phyloP scores from a whole-genome alignment of 2,888 invertebrate genomes.

The Sinhomidia bicolor region DNA sequence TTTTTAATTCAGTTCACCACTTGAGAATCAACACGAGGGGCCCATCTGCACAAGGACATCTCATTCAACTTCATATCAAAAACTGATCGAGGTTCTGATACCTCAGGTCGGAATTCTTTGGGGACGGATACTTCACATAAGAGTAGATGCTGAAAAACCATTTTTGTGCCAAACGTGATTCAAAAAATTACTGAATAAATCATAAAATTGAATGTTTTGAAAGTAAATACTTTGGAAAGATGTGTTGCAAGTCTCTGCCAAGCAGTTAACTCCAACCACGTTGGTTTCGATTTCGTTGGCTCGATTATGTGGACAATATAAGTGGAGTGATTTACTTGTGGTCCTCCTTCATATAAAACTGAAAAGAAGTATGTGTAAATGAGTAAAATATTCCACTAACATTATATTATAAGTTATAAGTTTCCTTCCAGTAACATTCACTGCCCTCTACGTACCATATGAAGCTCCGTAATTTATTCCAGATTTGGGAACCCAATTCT shows the following conservation, averaged over 20 bases:
- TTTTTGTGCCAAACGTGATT: too few species aligned
- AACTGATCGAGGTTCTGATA: conserved; percentile 77
- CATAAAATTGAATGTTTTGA: too few species aligned
- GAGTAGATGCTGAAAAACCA: conserved; percentile 71
- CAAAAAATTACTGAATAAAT: too few species aligned
- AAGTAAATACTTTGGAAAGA: conserved; percentile 74
- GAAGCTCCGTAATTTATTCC: conserved; percentile 76
- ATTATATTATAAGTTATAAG: too few species aligned
- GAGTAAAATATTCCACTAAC: too few species aligned
- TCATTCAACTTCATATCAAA: conserved; percentile 76
- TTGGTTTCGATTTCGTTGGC: conserved; percentile 72
- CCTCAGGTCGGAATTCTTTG: conserved; percentile 66
- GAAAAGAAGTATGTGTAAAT: conserved; percentile 1
- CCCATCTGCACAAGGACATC: conserved; percentile 74
- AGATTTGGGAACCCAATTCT: conserved; percentile 79
- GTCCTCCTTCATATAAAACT: conserved; percentile 78
- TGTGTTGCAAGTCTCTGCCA: conserved; percentile 76
- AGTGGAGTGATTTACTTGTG: conserved; percentile 75
- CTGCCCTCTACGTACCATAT: conserved; percentile 78
- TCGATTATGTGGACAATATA: conserved; percentile 78
- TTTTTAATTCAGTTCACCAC: too few species aligned
- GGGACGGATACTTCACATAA: conserved; percentile 77
- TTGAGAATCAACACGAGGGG: conserved; percentile 53
- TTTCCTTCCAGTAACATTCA: too few species aligned
- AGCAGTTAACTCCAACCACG: conserved; percentile 76